phyloP scores from a whole-genome alignment of 1,140 invertebrate species.

The Lepidotrigona ventralis region DNA sequence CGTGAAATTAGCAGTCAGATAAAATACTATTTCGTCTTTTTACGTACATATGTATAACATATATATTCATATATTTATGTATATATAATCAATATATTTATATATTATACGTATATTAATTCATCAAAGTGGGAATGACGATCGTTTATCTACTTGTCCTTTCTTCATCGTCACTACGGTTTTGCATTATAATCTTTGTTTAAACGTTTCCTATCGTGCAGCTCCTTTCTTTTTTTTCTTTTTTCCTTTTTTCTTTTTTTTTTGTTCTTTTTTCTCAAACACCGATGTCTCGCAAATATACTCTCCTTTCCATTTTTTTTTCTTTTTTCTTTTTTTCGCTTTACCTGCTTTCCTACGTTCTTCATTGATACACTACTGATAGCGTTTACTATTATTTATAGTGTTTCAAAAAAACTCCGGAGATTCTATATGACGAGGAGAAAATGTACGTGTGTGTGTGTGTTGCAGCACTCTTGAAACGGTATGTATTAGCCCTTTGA shows the following conservation, averaged over 20 bases:
- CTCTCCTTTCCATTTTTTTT: neutral
- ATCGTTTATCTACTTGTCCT: slow-evolving; percentile 15
- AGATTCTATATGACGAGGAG: slow-evolving; percentile 37
- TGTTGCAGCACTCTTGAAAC: slow-evolving; percentile 19
- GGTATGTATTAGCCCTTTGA: slow-evolving; percentile 4
- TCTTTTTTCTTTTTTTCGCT: neutral
- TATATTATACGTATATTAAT: slow-evolving; percentile 44
- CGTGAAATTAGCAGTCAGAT: slow-evolving; percentile 58
- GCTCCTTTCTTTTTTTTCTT: neutral
- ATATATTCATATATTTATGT: slow-evolving; percentile 3
- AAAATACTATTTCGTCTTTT: slow-evolving; percentile 51
- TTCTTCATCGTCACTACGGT: slow-evolving; percentile 11
- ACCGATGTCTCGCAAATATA: slow-evolving; percentile 11
- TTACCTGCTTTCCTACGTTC: neutral
- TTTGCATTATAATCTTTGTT: slow-evolving; percentile 8
- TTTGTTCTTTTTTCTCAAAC: slow-evolving; percentile 2
- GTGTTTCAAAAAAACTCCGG: neutral
- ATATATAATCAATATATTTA: slow-evolving; percentile 17
- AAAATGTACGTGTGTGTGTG: neutral
- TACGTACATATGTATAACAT: slow-evolving; percentile 28
- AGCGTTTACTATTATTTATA: neutral
- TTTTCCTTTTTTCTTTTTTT: neutral
- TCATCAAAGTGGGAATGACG: slow-evolving; percentile 38
- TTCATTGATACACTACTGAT: neutral
- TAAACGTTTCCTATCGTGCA: slow-evolving; percentile 9